phyloP scores from a whole-genome alignment of 1,140 invertebrate genomes.

The Periplaneta americana region DNA sequence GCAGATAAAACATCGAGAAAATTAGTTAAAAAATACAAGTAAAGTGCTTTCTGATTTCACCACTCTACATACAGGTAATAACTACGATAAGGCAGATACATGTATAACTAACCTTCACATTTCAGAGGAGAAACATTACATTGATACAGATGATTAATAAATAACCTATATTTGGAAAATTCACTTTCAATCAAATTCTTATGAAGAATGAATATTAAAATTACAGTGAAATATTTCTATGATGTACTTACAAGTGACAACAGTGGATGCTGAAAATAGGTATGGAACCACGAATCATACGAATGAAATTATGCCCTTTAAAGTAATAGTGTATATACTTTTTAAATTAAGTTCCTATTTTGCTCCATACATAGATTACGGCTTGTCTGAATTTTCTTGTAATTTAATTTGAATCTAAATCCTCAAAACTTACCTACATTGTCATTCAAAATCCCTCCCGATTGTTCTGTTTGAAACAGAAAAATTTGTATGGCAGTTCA shows the following conservation, averaged over 20 bases:
- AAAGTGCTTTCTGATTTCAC: background rate
- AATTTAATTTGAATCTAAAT: background rate
- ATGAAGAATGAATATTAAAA: too few species aligned
- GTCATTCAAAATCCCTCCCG: conserved; percentile 15
- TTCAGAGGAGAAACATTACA: background rate
- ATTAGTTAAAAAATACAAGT: background rate
- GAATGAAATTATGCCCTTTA: background rate
- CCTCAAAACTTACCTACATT: conserved; percentile 16
- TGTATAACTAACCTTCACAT: background rate
- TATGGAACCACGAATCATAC: background rate
- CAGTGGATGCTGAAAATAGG: background rate
- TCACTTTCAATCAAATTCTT: background rate
- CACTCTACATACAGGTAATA: background rate
- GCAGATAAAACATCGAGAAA: background rate
- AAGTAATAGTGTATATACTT: background rate
- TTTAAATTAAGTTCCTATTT: background rate
- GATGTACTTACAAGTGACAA: background rate
- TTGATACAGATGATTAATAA: background rate
- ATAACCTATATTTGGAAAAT: background rate
- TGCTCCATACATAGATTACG: background rate
- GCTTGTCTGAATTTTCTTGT: background rate
- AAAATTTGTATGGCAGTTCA: conserved; percentile 15
- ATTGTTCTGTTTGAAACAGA: conserved; percentile 17
- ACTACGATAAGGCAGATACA: background rate
- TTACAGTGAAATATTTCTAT: too few species aligned